Conservation (phyloP, 2,888 invertebrate genomes). For the Nomada lathburiana region DNA sequence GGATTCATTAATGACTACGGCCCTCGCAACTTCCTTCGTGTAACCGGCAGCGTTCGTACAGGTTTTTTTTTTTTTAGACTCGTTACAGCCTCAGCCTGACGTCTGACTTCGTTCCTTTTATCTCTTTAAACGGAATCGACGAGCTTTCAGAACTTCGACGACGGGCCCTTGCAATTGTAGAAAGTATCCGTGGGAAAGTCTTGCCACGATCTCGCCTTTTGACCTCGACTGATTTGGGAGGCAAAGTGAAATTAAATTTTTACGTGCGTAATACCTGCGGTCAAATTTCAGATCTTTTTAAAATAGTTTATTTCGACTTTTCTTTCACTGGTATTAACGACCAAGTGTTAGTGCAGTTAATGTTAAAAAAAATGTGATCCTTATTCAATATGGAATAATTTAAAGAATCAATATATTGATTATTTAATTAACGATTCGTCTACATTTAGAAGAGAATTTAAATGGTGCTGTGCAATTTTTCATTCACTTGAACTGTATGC, state of each 20-base stretch:
- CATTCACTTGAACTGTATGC: background rate
- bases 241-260: background rate
- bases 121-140: background rate
- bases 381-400: background rate
- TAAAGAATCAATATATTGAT: background rate
- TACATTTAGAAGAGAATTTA: background rate
- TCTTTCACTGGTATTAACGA: too few relatives aligned
- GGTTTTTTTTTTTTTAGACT: background rate
- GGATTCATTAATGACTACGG: constrained; percentile 59
- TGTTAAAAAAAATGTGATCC: background rate
- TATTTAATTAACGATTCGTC: background rate
- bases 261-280: too few relatives aligned
- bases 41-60: constrained; percentile 34
- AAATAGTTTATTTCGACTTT: too few relatives aligned
- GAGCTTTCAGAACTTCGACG: constrained; percentile 26
- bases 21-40: constrained; percentile 58
- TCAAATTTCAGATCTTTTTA: too few relatives aligned
- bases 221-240: background rate
- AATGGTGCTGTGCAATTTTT: background rate
- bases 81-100: constrained; percentile 10
- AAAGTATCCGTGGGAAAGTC: background rate
- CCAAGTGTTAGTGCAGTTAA: too few relatives aligned
- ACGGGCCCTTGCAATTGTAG: background rate
- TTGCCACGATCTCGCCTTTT: background rate
- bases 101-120: constrained; percentile 1